phyloP scores from a whole-genome alignment of 2,113 vertebrate genomes.

The Mobula hypostoma region DNA sequence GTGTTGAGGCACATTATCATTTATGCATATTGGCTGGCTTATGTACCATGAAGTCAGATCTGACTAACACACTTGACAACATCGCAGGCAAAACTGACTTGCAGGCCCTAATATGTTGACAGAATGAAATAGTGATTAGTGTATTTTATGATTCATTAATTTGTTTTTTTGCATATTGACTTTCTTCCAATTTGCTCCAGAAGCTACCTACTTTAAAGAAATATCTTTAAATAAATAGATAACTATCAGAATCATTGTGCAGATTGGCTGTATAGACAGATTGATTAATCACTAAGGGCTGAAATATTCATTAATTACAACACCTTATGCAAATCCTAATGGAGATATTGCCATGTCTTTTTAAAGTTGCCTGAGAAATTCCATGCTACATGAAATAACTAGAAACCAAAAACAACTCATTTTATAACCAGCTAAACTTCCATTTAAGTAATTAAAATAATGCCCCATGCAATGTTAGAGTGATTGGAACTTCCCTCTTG shows the following conservation, averaged over 20 bases:
- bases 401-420: neutral
- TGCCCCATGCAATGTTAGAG: neutral
- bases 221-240: neutral
- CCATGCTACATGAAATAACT: neutral
- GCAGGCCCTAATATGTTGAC: neutral
- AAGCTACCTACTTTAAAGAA: neutral
- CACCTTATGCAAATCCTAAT: neutral
- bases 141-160: neutral
- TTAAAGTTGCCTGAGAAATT: neutral
- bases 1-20: conserved; percentile 59
- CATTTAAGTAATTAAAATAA: conserved; percentile 13
- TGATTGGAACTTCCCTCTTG: neutral
- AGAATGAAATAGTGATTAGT: neutral
- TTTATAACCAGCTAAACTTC: conserved; percentile 10
- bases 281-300: neutral
- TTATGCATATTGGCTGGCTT: neutral
- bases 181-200: too few relatives aligned
- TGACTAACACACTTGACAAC: neutral
- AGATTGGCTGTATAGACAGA: neutral
- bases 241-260: neutral
- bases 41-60: neutral
- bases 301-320: neutral
- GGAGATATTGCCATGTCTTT: neutral
- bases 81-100: neutral
- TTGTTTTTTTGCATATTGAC: neutral